phyloP scores from a whole-genome alignment of 2,113 vertebrate genomes.

The Silurus glanis region DNA sequence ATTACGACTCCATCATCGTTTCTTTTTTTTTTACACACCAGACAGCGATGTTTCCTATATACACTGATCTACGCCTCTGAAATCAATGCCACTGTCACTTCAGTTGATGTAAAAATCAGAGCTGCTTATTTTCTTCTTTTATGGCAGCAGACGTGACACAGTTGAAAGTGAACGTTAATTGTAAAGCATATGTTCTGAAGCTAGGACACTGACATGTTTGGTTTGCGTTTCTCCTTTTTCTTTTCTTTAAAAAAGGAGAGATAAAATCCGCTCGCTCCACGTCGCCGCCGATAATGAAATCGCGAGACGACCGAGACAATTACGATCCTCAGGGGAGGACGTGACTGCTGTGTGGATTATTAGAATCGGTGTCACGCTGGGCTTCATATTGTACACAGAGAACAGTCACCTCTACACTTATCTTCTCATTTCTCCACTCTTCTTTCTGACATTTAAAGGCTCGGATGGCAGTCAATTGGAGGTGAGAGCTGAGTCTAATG shows the following conservation, averaged over 20 bases:
- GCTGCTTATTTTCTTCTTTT: not conserved
- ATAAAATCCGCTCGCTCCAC: constrained; percentile 8
- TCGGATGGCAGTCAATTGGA: not conserved
- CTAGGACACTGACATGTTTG: not conserved
- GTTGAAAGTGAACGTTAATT: not conserved
- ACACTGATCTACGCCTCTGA: constrained; percentile 14
- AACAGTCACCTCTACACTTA: constrained; percentile 5
- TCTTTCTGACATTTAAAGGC: not conserved
- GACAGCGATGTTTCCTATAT: constrained; percentile 57
- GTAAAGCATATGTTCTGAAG: not conserved
- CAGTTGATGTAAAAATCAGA: constrained; percentile 21
- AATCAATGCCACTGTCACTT: constrained; percentile 57
- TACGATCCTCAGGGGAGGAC: constrained; percentile 42
- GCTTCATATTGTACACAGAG: constrained; percentile 14
- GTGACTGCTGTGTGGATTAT: constrained; percentile 44
- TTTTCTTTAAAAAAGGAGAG: not conserved
- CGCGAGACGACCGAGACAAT: constrained; percentile 33
- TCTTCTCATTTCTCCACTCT: not conserved
- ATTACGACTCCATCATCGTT: constrained; percentile 61
- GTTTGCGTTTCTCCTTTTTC: not conserved
- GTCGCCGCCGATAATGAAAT: constrained; percentile 35
- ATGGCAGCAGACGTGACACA: not conserved
- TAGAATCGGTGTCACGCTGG: constrained; percentile 21
- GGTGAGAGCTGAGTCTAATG: not conserved
- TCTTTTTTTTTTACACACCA: constrained; percentile 54